Evolutionary conservation across 37 sponge, comb jelly and placozoan genomes (phyloP).

Genomic region (Mnemiopsis leidyi): DNA sequence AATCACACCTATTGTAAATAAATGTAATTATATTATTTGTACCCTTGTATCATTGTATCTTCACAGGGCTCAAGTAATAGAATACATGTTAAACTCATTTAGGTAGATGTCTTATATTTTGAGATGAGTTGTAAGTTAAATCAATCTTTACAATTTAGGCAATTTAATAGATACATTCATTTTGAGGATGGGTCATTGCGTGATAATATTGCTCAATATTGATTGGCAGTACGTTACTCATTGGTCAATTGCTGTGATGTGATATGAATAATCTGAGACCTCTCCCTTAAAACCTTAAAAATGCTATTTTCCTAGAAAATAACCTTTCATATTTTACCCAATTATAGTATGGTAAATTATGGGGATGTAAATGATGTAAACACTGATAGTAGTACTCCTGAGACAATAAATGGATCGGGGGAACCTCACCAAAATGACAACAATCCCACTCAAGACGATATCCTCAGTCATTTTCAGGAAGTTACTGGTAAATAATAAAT

Average conservation of each 20-base stretch:
- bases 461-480: constrained; percentile 60
- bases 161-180: no score
- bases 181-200: no score
- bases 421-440: background rate
- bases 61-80: no score
- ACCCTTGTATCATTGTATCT: no score
- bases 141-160: no score
- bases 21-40: no score
- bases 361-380: background rate
- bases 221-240: background rate
- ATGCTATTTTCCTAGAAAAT: background rate
- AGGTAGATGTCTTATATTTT: background rate
- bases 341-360: constrained; percentile 24
- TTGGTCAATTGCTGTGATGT: background rate
- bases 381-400: background rate
- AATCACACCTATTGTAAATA: no score
- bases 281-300: background rate
- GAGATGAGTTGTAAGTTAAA: no score
- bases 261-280: background rate
- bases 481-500: background rate
- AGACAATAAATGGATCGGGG: background rate
- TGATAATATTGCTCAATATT: no score
- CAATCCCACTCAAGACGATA: constrained; percentile 2
- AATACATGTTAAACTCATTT: background rate
- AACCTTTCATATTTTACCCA: no score